Base-by-base conservation (phyloP, 2,797 vertebrate genomes). In the Sternarchorhynchus goeldii region DNA sequence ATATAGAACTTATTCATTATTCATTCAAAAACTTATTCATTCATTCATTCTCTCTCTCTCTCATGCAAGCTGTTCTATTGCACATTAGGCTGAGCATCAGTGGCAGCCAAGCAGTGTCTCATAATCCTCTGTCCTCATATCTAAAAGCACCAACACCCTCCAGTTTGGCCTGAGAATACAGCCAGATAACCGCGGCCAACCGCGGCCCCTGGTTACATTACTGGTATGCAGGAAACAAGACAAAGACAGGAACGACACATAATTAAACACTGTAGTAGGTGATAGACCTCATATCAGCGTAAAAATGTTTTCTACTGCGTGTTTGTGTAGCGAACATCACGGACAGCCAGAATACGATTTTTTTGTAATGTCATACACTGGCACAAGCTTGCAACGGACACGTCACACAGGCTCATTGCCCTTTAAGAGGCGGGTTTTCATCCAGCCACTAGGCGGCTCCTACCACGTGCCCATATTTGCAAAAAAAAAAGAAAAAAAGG, bases 381-480 rank as follows among this genome's bases (percentile, higher is more conserved):
- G 25, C 25, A 36, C 25, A 1, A 68, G 18, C 65, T 39, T 21
- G 39, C 39, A 25, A 20, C 45, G 32, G 14, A 69, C 77, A 65
- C 57, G 78, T 81, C 57, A 76, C 41, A 53, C 5, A 29, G 1
- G 55, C 10, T 17, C 34, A 16, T 73, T 64, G 58, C 78, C 62
- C 84, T 88, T 88, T 86, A 84, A 88, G 77, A 78, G 76, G 77
- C 77, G 70, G 62, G 75, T 16, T 63, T 53, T 56, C 6, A 3
- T 39, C 6, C 55, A 1, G 5, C 80, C 78, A 20, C 90, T 88
- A 92, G 92, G 84, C 80, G 92, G 83, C 89, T 56, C 79, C 50
- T 82, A 85, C 89, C 91, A 90, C 89, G 91, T 91, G 92, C 88
- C 88, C 88, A 80, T 86, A 84, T 88, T 83, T 73, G 88, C 77